These are phyloP conservation scores for Ophioninae sp. DNA, from an alignment of 2,888 invertebrate species.

Conservation along the genomic window DNA sequence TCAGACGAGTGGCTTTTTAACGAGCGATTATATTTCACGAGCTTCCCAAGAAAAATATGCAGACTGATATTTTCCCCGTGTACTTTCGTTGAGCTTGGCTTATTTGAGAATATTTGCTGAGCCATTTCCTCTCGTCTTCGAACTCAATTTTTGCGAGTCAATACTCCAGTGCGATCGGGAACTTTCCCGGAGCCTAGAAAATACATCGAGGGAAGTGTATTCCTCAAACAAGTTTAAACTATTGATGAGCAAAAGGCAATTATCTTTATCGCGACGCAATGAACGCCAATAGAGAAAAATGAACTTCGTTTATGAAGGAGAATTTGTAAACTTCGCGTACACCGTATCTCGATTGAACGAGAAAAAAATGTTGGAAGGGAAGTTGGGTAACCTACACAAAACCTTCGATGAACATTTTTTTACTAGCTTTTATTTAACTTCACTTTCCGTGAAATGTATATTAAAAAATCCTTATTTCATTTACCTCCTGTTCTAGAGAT, in stretches of 20 bases:
- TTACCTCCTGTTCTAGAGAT: too few species aligned
- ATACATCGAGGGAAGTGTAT: conserved; percentile 1
- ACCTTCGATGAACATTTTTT: background rate
- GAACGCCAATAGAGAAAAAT: conserved; percentile 4
- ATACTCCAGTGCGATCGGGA: background rate
- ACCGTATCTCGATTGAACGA: background rate
- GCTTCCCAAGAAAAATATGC: background rate
- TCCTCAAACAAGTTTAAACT: background rate
- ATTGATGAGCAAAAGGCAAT: conserved; percentile 7
- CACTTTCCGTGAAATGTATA: background rate
- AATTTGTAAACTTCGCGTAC: background rate
- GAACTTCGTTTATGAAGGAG: conserved; percentile 20
- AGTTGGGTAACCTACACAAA: background rate
- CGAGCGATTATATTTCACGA: conserved; percentile 10
- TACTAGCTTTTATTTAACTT: background rate
- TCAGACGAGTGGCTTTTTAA: conserved; percentile 12
- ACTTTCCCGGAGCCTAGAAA: background rate
- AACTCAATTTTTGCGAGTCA: conserved; percentile 7
- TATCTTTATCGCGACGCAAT: conserved; percentile 21
- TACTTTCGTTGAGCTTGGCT: background rate
- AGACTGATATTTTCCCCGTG: background rate
- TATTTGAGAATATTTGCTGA: background rate
- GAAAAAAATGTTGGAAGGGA: background rate
- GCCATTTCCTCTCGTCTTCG: background rate
- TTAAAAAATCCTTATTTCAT: too few species aligned